Evolutionary conservation across 2,888 invertebrate species (phyloP).

Genomic region (Acleris cristana): DNA sequence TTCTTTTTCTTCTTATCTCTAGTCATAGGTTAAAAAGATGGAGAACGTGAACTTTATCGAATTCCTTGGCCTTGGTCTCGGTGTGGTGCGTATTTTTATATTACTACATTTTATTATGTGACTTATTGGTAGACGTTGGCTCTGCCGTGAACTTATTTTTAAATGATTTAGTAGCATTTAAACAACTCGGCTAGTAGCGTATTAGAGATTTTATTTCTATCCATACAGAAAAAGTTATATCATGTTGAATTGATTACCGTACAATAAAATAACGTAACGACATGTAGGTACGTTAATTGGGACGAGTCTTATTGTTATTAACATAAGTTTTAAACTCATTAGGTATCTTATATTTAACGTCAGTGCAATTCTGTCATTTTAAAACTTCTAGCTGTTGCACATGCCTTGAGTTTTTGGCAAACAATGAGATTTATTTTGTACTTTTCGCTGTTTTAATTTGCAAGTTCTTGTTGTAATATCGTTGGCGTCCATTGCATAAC

Average conservation of each 20-base stretch:
- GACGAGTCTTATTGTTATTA: no score
- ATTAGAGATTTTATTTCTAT: slow-evolving; percentile 28
- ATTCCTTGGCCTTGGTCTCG: slow-evolving; percentile 37
- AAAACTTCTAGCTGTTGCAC: slow-evolving; percentile 11
- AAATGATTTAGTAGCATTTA: slow-evolving; percentile 34
- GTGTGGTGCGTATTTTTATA: slow-evolving; percentile 35
- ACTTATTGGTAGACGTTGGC: slow-evolving; percentile 32
- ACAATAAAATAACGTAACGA: no score
- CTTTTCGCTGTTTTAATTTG: slow-evolving; percentile 38
- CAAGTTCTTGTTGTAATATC: slow-evolving; percentile 53
- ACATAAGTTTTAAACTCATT: no score
- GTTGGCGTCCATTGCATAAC: slow-evolving; percentile 60
- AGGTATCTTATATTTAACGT: neutral
- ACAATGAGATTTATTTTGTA: slow-evolving; percentile 57
- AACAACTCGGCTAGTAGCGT: slow-evolving; percentile 23
- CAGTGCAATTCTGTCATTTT: slow-evolving; percentile 16
- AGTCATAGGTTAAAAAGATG: slow-evolving; percentile 4
- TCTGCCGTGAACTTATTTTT: slow-evolving; percentile 34
- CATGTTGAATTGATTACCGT: slow-evolving; percentile 1
- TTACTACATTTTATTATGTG: slow-evolving; percentile 37
- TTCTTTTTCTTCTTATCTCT: no score
- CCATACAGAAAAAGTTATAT: slow-evolving; percentile 21
- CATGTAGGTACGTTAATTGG: no score
- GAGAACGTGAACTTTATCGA: slow-evolving; percentile 17
- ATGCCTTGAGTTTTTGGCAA: slow-evolving; percentile 15